Percentiles rank a stretch among this genome's conserved stretches.
phyloP scores from a whole-genome alignment of 2,113 vertebrate species.

The Brienomyrus brachyistius region DNA sequence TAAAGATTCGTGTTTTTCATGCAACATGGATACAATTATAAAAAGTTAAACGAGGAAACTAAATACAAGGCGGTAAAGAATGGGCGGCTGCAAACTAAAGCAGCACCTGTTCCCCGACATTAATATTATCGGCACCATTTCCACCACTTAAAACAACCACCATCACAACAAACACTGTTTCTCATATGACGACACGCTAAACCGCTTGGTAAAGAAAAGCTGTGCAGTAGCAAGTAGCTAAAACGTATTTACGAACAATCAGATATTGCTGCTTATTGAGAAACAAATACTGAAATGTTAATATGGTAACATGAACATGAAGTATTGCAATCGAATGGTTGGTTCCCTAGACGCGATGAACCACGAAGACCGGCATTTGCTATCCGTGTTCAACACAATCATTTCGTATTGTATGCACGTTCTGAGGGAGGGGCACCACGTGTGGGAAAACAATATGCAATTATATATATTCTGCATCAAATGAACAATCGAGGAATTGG shows the following conservation, averaged over 20 bases:
- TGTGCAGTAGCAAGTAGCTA: not conserved
- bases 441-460: not conserved
- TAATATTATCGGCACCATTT: not conserved
- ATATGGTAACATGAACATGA: not conserved
- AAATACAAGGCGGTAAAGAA: not conserved
- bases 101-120: conserved; percentile 8
- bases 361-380: not conserved
- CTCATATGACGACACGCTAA: not conserved
- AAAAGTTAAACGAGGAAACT: not conserved
- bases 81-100: not conserved
- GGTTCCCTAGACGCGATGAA: not conserved
- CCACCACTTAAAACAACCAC: not conserved
- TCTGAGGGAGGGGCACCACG: conserved; percentile 12
- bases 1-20: not conserved
- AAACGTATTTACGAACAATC: not conserved
- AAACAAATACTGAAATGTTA: not conserved
- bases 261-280: not conserved
- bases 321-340: not conserved
- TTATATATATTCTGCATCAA: not conserved
- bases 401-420: not conserved
- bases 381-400: not conserved
- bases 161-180: not conserved
- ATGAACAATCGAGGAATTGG: not conserved
- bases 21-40: not conserved
- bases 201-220: not conserved